phyloP scores from a whole-genome alignment of 2,888 invertebrate genomes.

The Mactromeris polynyma region DNA sequence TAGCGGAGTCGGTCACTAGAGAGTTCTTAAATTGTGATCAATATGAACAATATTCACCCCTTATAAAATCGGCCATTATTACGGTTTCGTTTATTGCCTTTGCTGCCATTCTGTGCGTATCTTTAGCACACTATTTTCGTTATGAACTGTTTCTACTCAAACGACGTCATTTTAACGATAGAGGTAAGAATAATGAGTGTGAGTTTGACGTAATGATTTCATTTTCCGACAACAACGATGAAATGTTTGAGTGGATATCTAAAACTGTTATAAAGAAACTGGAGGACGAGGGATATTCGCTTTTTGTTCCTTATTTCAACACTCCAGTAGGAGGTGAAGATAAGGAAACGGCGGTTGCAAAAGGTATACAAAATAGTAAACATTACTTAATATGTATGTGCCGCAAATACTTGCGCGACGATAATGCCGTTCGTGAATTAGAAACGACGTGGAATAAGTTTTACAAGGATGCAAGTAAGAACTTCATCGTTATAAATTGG shows the following conservation, averaged over 20 bases:
- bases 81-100: neutral
- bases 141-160: constrained; percentile 30
- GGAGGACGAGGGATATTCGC: constrained; percentile 3
- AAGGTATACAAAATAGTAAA: constrained; percentile 1
- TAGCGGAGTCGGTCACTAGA: constrained; percentile 16
- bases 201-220: constrained; percentile 21
- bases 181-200: neutral
- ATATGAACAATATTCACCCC: neutral
- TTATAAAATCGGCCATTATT: neutral
- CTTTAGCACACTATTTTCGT: constrained; percentile 14
- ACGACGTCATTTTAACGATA: constrained; percentile 2
- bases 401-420: neutral
- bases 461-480: neutral
- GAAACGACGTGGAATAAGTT: constrained; percentile 18
- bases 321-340: neutral
- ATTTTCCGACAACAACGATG: neutral
- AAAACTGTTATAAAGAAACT: neutral
- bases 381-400: constrained; percentile 3
- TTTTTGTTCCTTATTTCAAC: constrained; percentile 17
- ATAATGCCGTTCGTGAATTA: constrained; percentile 3
- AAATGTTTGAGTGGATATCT: constrained; percentile 5
- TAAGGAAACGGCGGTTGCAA: neutral
- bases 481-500: constrained; percentile 23
- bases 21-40: constrained; percentile 13
- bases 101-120: neutral